Base-by-base conservation (phyloP, 1,140 invertebrate genomes). In the Diorhabda carinulata region DNA sequence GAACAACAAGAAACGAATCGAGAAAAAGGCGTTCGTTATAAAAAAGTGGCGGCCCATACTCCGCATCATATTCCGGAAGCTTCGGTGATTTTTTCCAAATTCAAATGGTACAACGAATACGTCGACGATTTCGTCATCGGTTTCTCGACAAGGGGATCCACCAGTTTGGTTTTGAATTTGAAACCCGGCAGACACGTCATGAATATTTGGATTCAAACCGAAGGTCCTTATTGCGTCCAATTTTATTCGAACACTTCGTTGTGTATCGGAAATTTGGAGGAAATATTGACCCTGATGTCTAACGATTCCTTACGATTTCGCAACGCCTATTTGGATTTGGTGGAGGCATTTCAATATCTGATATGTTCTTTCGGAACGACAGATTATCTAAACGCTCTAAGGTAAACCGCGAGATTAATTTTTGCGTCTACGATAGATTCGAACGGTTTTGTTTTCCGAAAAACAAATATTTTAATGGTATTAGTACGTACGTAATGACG, bases 231-330 rank as follows among this genome's bases (percentile, higher is more conserved):
- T 3, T 41, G 41, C 43, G 41, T 41, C 5, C 75, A 75, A 2
- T 66, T 83, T 3, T 72, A 80, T 4, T 81, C 79, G 0, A 76
- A 83, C 69, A 77, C 74, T 40, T 3, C 61, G 5, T 70, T 81
- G 42, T 56, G 68, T 8, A 43, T 82, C 3, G 81, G 81, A 40
- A 74, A 72, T 64, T 66, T 76, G 0, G 64, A 70, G 5, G 73
- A 64, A 60, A 78, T 81, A 57, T 74, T 81, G 5, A 64, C 75
- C 1, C 59, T 74, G 9, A 81, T 82, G 78, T 68, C 42, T 2
- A 25, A 10, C 0, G 82, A 83, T 67, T 64, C 76, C 3, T 42
- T 70, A 57, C 10, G 57, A n/a, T 61, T 77, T 3, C 60, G 45
- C 0, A 62, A 74, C 63, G 59, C 69, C 5, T 25, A 44, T 57